Conservation (phyloP, 2,113 vertebrate genomes). For the Egretta garzetta region DNA sequence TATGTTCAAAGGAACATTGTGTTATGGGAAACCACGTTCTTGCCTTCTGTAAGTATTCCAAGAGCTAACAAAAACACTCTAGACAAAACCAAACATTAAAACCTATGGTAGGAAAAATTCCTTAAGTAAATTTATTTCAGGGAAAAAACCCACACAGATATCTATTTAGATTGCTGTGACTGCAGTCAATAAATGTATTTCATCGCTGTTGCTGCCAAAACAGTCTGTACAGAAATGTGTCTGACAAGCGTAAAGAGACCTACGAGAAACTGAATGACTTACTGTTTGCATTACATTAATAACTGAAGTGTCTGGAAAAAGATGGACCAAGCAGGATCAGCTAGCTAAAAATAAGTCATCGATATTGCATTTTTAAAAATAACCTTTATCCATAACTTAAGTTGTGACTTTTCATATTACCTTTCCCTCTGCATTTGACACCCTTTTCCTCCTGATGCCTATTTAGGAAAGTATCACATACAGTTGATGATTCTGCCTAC, state of each 20-base stretch:
- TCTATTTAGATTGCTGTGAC: neutral
- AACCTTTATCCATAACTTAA: neutral
- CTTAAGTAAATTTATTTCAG: conserved; percentile 9
- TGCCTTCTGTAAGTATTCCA: neutral
- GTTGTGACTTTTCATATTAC: neutral
- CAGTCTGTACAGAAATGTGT: neutral
- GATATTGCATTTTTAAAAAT: neutral
- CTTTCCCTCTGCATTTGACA: neutral
- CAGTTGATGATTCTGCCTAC: neutral
- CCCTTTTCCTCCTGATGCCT: neutral
- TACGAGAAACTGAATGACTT: conserved; percentile 12
- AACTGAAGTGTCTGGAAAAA: conserved; percentile 32
- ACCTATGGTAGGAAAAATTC: neutral
- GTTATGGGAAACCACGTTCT: neutral
- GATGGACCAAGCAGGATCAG: conserved; percentile 14
- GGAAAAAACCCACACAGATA: neutral
- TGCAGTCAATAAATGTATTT: conserved; percentile 44
- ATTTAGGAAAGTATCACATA: neutral
- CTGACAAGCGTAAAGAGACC: conserved; percentile 36
- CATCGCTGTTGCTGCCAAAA: conserved; percentile 47
- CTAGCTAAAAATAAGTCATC: conserved; percentile 30
- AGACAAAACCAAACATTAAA: neutral
- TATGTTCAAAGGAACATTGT: neutral
- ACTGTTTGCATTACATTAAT: conserved; percentile 22
- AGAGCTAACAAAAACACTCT: neutral